Evolutionary conservation across 2,888 invertebrate genomes (phyloP), one percentile per base, ranked within the genome.

Genomic region (Lamellibrachia satsuma): DNA sequence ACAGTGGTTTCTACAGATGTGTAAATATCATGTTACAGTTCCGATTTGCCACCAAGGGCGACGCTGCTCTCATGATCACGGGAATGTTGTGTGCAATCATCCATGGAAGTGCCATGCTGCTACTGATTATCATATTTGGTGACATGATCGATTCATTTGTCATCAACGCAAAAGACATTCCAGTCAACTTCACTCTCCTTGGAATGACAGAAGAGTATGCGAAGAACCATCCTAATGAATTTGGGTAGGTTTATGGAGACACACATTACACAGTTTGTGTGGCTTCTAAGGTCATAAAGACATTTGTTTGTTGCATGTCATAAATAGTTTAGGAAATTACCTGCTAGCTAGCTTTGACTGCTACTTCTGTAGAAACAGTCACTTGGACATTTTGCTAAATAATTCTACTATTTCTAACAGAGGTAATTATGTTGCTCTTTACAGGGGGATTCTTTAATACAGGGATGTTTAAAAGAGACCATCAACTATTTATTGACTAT

Each of bases 41-140:
- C 93, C 95, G 95, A 55, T 96, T 95, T 93, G 95, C 96, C 3
- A 95, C 94, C 60, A 94, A 94, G 90, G 27, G 93, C 51, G 96
- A 96, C 93, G 92, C 93, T 0, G 22, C 96, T 6, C 93, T 95
- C 90, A 96, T 96, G 95, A 22, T 96, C 1, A 39, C 96, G n/a
- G 96, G 96, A 0, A 93, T 94, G 0, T 3, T 96, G 0, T 94
- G 94, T 92, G 95, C 96, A 0, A 52, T 94, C 8, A 93, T 94
- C 15, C 95, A 96, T 57, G 96, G 96, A 0, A 94, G 95, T 22
- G 91, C 15, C 91, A 91, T 91, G 91, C 91, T 27, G 91, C 51
- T 91, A 27, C 91, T 91, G 2, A 91, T 91, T 91, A 91, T 91
- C 39, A 22, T 91, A 91, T 91, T 91, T 52, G 91, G 91, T 52